Percentiles rank a stretch among this genome's conserved stretches.
Conservation (phyloP, 2,797 vertebrate genomes). For the Pangasius djambal region DNA sequence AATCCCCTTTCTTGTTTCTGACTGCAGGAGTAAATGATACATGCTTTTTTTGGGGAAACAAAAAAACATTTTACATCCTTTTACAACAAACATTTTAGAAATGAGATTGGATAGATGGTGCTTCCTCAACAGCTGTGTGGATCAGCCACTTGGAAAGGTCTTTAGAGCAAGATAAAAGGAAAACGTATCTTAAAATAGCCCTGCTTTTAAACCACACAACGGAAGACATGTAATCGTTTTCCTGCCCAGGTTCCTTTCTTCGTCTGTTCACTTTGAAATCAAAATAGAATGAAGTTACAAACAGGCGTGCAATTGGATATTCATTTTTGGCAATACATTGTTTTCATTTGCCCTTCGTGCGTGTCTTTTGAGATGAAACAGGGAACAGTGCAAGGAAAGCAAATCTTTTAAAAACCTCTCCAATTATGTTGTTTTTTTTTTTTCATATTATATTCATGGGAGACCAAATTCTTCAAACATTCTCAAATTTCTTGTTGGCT, state of each 20-base stretch:
- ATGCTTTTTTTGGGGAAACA: constrained; percentile 8
- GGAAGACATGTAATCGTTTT: constrained; percentile 33
- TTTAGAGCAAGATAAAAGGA: constrained; percentile 33
- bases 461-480: background rate
- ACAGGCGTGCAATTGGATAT: background rate
- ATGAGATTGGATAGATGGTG: constrained; percentile 40
- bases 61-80: constrained; percentile 40
- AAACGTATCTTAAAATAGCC: constrained; percentile 41
- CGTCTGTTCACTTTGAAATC: background rate
- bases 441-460: background rate
- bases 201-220: constrained; percentile 43
- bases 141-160: constrained; percentile 29
- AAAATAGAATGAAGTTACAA: constrained; percentile 14
- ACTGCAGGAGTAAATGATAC: constrained; percentile 38
- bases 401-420: background rate
- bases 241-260: background rate
- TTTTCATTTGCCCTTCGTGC: background rate
- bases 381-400: background rate
- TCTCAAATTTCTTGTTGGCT: background rate
- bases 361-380: background rate
- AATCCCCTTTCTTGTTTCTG: constrained; percentile 44
- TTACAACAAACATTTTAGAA: constrained; percentile 45
- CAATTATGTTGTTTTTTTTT: background rate
- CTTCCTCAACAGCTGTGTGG: constrained; percentile 18
- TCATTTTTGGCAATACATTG: background rate